Evolutionary conservation across 2,888 invertebrate species (phyloP).

Genomic region (Agapetus fuscipes): DNA sequence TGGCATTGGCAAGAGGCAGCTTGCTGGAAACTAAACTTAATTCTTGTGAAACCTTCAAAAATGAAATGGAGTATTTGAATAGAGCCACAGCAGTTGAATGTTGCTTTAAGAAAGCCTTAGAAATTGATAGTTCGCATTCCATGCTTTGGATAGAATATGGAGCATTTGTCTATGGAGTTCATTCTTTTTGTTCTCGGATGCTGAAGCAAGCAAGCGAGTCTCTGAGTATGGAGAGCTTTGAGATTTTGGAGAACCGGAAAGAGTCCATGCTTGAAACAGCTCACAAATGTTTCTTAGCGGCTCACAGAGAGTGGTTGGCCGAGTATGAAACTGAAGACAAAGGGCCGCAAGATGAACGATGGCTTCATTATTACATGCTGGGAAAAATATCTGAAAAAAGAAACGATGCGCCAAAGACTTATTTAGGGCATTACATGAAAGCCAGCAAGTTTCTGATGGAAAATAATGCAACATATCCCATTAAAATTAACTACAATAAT

Average conservation of each 20-base stretch:
- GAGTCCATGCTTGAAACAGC: conserved; percentile 72
- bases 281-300: conserved; percentile 65
- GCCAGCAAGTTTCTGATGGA: conserved; percentile 69
- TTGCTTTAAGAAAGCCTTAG: conserved; percentile 73
- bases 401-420: conserved; percentile 61
- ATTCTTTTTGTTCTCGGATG: conserved; percentile 81
- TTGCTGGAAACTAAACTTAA: conserved; percentile 73
- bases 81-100: conserved; percentile 64
- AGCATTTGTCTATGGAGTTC: conserved; percentile 79
- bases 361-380: conserved; percentile 92
- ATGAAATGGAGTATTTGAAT: conserved; percentile 54
- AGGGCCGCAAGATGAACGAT: conserved; percentile 71
- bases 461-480: conserved; percentile 74
- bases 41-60: conserved; percentile 52
- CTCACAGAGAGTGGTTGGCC: conserved; percentile 50
- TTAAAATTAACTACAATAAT: conserved; percentile 75
- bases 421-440: conserved; percentile 70
- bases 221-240: conserved; percentile 64
- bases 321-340: conserved; percentile 42
- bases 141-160: conserved; percentile 88
- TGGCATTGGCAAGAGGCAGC: conserved; percentile 71
- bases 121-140: conserved; percentile 62
- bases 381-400: conserved; percentile 90
- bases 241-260: conserved; percentile 64
- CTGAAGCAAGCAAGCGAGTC: conserved; percentile 72